Evolutionary conservation across 2,797 vertebrate species (phyloP), one percentile per base, ranked within the genome.

Genomic region (Clarias pachynema): DNA sequence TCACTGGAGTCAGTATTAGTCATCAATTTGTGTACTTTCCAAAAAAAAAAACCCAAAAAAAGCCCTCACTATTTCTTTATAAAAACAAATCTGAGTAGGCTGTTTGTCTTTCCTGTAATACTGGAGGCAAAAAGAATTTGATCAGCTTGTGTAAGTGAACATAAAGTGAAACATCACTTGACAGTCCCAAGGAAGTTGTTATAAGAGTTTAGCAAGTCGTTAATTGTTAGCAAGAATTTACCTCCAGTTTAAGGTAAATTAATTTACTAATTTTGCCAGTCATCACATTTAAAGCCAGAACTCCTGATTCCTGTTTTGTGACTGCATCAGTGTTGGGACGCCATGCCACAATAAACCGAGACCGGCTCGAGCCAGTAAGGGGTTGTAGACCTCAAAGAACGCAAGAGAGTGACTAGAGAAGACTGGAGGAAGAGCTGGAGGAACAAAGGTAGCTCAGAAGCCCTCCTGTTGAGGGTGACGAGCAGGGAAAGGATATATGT

Each of bases 361-460:
- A 69, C 69, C 59, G 57, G 18, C 49, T 5, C 68, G 24, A 79
- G n/a, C 44, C 87, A 88, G 40, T 96, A 95, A 81, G 97, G 97
- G 10, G 94, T 97, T 63, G 91, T 95, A 85, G 97, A 95, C 84
- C 92, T 99, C 86, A 97, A 99, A 89, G 98, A 99, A 37, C 98
- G 98, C 44, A 99, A 99, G 90, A 99, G 99, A 90, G 98, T 99
- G 97, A 99, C 97, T 0, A 93, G 98, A 80, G 98, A 99, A 90
- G 98, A 99, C 86, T 99, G 98, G 98, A 97, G 98, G 89, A 99
- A 99, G 98, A 99, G 85, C 87, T 99, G 34, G 98, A 99, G 93
- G 98, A 99, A 84, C 98, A 99, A 90, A 95, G 97, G 65, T 99
- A 99, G 87, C 91, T 99, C 60, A 98, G 98, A 89, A 99, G 99